A percentile compares a stretch with the other conserved stretches of the same genome.
Evolutionary conservation across 2,113 vertebrate species (phyloP).

Genomic region (Stomatorhinus ivindoensis): DNA sequence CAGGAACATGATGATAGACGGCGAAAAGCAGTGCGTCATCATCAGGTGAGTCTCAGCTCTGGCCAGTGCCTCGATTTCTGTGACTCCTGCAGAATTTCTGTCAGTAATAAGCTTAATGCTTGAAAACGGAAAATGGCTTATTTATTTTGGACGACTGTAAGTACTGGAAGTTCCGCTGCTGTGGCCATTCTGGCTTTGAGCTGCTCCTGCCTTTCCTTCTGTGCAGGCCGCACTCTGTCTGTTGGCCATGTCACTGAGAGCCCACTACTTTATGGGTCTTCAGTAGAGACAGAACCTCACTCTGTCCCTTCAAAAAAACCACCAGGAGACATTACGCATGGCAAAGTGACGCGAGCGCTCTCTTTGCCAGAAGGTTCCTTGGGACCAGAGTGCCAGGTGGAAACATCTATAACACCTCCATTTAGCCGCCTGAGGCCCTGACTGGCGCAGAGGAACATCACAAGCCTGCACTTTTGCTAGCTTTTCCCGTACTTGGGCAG

Average conservation of each 20-base stretch:
- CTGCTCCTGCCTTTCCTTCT: background rate
- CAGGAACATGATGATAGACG: constrained; percentile 18
- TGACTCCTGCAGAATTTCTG: background rate
- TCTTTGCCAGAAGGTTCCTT: background rate
- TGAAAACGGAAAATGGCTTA: background rate
- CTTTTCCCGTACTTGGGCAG: background rate
- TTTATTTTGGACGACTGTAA: background rate
- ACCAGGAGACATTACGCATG: background rate
- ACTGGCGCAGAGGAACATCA: background rate
- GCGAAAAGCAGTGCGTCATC: constrained; percentile 13
- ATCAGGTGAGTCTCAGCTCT: constrained; percentile 8
- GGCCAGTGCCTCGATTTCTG: background rate
- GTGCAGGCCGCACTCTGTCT: background rate
- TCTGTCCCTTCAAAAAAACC: background rate
- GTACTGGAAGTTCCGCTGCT: background rate
- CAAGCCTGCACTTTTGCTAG: background rate
- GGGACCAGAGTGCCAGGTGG: background rate
- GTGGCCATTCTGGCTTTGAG: background rate
- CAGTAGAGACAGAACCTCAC: background rate
- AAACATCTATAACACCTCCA: background rate
- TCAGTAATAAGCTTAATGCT: background rate
- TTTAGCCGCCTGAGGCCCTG: background rate
- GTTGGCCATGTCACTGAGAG: background rate
- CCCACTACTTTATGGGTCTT: background rate
- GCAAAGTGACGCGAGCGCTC: background rate